These are phyloP conservation scores for Lydus trimaculatus DNA, from an alignment of 2,888 invertebrate genomes.

Conservation along the genomic window DNA sequence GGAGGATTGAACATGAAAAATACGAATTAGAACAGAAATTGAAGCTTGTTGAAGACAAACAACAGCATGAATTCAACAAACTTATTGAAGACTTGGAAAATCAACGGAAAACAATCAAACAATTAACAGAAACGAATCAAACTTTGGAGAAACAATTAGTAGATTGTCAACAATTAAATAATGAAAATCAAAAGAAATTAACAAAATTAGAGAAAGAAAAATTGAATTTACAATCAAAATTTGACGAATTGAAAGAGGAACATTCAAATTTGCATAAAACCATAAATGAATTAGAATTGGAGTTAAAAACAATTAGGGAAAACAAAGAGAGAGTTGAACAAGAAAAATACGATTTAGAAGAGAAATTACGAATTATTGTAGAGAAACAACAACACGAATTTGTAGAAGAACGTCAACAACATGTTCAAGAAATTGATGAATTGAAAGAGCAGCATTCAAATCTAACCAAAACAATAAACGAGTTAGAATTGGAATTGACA, in stretches of 20 bases:
- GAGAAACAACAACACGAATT: background rate
- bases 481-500: background rate
- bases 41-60: constrained; percentile 35
- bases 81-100: constrained; percentile 18
- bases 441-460: too few relatives aligned
- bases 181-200: constrained; percentile 13
- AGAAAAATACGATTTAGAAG: constrained; percentile 33
- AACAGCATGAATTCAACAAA: too few relatives aligned
- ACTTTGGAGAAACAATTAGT: background rate
- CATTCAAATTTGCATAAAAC: constrained; percentile 35
- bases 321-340: background rate
- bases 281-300: constrained; percentile 32
- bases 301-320: background rate
- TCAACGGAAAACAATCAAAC: constrained; percentile 6
- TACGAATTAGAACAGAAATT: constrained; percentile 33
- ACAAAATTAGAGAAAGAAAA: constrained; percentile 14
- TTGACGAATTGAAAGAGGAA: too few relatives aligned
- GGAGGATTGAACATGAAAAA: constrained; percentile 18
- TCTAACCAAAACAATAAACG: too few relatives aligned
- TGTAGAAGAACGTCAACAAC: background rate
- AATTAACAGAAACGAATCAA: background rate
- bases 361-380: constrained; percentile 24
- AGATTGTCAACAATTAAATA: background rate
- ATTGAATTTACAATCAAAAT: too few relatives aligned
- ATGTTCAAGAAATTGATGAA: background rate